phyloP scores from a whole-genome alignment of 2,888 invertebrate species.

The Drosophila quasianomalipes region DNA sequence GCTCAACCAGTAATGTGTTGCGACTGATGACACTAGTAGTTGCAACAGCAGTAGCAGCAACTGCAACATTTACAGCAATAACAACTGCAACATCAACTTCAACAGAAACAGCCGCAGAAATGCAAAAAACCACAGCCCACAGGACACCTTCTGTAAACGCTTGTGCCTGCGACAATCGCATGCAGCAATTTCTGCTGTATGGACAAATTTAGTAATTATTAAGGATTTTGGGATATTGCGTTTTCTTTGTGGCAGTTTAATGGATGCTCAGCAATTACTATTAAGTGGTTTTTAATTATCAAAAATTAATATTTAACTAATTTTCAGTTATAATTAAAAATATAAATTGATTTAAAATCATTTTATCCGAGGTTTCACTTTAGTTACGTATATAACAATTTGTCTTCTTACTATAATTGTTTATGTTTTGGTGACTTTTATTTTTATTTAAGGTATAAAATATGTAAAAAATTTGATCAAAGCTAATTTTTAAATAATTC shows the following conservation, averaged over 20 bases:
- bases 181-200: slow-evolving; percentile 7
- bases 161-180: slow-evolving; percentile 23
- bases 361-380: not conserved
- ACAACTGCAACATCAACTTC: slow-evolving; percentile 10
- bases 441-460: not conserved
- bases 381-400: not conserved
- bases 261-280: not conserved
- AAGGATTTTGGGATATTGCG: not conserved
- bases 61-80: slow-evolving; percentile 2
- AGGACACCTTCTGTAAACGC: slow-evolving; percentile 31
- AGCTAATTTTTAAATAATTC: not conserved
- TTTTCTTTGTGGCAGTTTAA: not conserved
- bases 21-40: slow-evolving; percentile 49
- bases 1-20: slow-evolving; percentile 44
- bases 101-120: slow-evolving; percentile 11
- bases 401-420: not conserved
- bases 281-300: not conserved
- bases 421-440: not conserved
- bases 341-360: not conserved
- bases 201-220: slow-evolving; percentile 34
- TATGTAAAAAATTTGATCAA: not conserved
- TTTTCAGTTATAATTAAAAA: not conserved
- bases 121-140: slow-evolving; percentile 36
- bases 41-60: slow-evolving; percentile 15
- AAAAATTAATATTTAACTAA: not conserved